phyloP scores from a whole-genome alignment of 2,888 invertebrate genomes.

The Epicampocera succincta region DNA sequence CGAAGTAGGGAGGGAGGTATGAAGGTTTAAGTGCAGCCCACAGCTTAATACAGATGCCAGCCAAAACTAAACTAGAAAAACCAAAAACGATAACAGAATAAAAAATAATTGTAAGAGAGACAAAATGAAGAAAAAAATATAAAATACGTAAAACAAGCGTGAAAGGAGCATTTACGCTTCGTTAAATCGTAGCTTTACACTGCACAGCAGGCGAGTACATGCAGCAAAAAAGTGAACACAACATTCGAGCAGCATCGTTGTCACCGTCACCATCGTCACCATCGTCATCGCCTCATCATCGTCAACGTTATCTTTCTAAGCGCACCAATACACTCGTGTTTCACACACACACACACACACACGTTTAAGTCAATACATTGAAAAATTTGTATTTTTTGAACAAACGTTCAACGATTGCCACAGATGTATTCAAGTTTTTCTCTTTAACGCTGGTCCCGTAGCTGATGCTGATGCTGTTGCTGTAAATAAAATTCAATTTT shows the following conservation, averaged over 20 bases:
- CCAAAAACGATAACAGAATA: conserved; percentile 20
- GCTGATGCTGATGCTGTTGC: conserved; percentile 60
- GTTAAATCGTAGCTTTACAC: conserved; percentile 61
- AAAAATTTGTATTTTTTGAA: conserved; percentile 36
- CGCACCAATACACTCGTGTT: conserved; percentile 8
- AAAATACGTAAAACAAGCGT: conserved; percentile 69
- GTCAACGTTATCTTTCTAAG: conserved; percentile 27
- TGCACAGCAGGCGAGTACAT: conserved; percentile 28
- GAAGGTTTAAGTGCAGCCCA: conserved; percentile 3
- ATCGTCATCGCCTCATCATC: conserved; percentile 5
- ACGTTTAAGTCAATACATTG: background rate
- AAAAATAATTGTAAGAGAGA: conserved; percentile 39
- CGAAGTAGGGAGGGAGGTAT: background rate
- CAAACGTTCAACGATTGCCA: conserved; percentile 48
- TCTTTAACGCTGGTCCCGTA: conserved; percentile 51
- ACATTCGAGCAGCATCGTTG: conserved; percentile 29
- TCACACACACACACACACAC: conserved; percentile 25
- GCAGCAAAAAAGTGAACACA: background rate
- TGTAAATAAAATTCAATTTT: conserved; percentile 69
- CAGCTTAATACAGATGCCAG: conserved; percentile 20
- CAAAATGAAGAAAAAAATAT: conserved; percentile 26
- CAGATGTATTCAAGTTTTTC: conserved; percentile 58
- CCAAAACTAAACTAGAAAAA: conserved; percentile 28
- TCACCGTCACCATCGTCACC: background rate
- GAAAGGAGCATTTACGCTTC: conserved; percentile 70